These are phyloP conservation scores for Eupithecia pulchellata DNA, from an alignment of 2,888 invertebrate species.

Conservation along the genomic window DNA sequence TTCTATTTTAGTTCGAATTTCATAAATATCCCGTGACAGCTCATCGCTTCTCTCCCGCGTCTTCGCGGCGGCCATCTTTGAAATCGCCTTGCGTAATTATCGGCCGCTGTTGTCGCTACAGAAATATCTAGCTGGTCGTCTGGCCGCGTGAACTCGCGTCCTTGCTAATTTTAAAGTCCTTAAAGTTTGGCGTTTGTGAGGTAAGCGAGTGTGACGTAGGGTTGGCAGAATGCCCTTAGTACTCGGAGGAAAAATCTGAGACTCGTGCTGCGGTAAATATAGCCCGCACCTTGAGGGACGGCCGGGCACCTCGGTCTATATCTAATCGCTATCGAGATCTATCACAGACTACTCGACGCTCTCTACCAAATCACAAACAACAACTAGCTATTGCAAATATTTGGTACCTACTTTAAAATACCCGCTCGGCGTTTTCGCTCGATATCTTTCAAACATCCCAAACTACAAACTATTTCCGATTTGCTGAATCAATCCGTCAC, in stretches of 20 bases:
- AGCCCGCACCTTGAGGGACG: slow-evolving; percentile 75
- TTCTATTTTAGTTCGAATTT: slow-evolving; percentile 84
- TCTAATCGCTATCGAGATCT: slow-evolving; percentile 36
- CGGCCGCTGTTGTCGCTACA: slow-evolving; percentile 59
- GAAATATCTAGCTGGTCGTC: slow-evolving; percentile 50
- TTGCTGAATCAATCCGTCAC: background rate
- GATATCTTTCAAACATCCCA: background rate
- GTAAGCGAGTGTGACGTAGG: slow-evolving; percentile 77
- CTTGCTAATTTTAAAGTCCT: slow-evolving; percentile 84
- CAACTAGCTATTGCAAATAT: slow-evolving; percentile 19
- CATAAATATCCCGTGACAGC: slow-evolving; percentile 85
- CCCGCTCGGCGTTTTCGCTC: background rate
- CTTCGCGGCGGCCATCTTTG: slow-evolving; percentile 75
- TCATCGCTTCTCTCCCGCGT: slow-evolving; percentile 82
- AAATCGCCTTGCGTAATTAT: slow-evolving; percentile 72
- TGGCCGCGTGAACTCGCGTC: slow-evolving; percentile 68
- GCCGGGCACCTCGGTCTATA: slow-evolving; percentile 49
- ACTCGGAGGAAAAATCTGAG: slow-evolving; percentile 73
- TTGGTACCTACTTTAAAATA: background rate
- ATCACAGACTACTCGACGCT: slow-evolving; percentile 43
- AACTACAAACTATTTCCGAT: background rate
- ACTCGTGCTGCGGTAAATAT: slow-evolving; percentile 65
- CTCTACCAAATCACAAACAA: slow-evolving; percentile 23
- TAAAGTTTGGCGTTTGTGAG: slow-evolving; percentile 82
- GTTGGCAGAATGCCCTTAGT: slow-evolving; percentile 84